These are phyloP conservation scores for Nebria ingens DNA, from an alignment of 1,140 invertebrate species.

Conservation along the genomic window DNA sequence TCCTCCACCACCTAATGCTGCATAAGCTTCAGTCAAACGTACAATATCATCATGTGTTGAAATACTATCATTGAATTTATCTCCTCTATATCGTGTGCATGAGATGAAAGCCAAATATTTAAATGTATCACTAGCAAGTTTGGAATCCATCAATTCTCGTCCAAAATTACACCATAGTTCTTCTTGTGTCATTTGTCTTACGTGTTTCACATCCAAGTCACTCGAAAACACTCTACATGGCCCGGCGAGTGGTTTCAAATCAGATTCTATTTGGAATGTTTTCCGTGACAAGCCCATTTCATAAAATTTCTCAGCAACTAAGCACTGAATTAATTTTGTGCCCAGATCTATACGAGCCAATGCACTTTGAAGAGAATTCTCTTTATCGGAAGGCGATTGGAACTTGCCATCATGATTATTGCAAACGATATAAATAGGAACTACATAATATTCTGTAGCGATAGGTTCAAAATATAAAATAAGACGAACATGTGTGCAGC, in stretches of 20 bases:
- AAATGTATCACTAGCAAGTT: slow-evolving; percentile 48
- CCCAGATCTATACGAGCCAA: slow-evolving; percentile 66
- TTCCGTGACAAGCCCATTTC: slow-evolving; percentile 67
- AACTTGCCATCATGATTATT: slow-evolving; percentile 67
- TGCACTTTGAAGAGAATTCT: slow-evolving; percentile 62
- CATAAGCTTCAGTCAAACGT: slow-evolving; percentile 67
- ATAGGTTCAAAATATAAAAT: slow-evolving; percentile 6
- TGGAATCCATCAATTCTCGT: slow-evolving; percentile 59
- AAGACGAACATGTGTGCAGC: slow-evolving; percentile 16
- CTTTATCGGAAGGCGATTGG: slow-evolving; percentile 58
- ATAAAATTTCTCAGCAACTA: slow-evolving; percentile 80
- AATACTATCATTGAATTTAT: slow-evolving; percentile 41
- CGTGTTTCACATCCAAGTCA: slow-evolving; percentile 56
- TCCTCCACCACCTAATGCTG: slow-evolving; percentile 80
- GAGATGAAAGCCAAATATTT: slow-evolving; percentile 86
- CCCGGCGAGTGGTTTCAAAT: slow-evolving; percentile 43
- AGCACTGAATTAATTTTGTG: slow-evolving; percentile 69
- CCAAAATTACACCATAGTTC: slow-evolving; percentile 80
- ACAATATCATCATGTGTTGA: slow-evolving; percentile 65
- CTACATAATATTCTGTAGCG: slow-evolving; percentile 34
- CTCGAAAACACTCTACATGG: slow-evolving; percentile 60
- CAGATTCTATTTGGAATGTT: slow-evolving; percentile 69
- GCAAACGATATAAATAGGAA: slow-evolving; percentile 66
- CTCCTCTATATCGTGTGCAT: slow-evolving; percentile 68
- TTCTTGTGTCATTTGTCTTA: slow-evolving; percentile 60